Conservation (phyloP, 1,140 invertebrate species). For the Drosophila navojoa region DNA sequence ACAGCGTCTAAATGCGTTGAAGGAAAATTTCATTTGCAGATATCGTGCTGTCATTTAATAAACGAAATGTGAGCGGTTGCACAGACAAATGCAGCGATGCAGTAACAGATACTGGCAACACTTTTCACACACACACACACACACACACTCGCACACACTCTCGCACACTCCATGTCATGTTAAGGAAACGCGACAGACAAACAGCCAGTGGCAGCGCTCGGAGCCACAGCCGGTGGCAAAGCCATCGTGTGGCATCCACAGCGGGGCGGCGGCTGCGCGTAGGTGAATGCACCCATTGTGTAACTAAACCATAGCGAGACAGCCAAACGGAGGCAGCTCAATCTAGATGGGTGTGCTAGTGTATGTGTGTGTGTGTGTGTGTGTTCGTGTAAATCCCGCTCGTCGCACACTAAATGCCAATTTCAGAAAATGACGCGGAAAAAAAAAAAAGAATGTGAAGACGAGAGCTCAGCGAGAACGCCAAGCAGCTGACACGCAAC, state of each 20-base stretch:
- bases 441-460: slow-evolving; percentile 55
- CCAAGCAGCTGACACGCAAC: slow-evolving; percentile 59
- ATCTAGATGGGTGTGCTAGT: slow-evolving; percentile 43
- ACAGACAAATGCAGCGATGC: slow-evolving; percentile 71
- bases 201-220: slow-evolving; percentile 11
- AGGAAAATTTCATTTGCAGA: slow-evolving; percentile 83
- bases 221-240: slow-evolving; percentile 19
- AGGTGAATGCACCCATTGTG: slow-evolving; percentile 84
- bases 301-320: slow-evolving; percentile 73
- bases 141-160: neutral
- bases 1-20: slow-evolving; percentile 73
- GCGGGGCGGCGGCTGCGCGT: slow-evolving; percentile 55
- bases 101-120: slow-evolving; percentile 81
- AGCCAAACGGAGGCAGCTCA: slow-evolving; percentile 56
- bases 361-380: slow-evolving; percentile 44
- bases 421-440: slow-evolving; percentile 80
- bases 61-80: slow-evolving; percentile 71
- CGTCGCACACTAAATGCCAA: slow-evolving; percentile 80
- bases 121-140: slow-evolving; percentile 65
- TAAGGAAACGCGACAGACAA: slow-evolving; percentile 67
- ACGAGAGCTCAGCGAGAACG: slow-evolving; percentile 10
- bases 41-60: slow-evolving; percentile 83
- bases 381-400: slow-evolving; percentile 71
- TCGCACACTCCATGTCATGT: slow-evolving; percentile 32
- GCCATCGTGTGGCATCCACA: slow-evolving; percentile 39